A percentile compares a stretch with the other conserved stretches of the same genome.
Evolutionary conservation across 2,888 invertebrate species (phyloP).

Genomic region (Iselma pallidipennis): DNA sequence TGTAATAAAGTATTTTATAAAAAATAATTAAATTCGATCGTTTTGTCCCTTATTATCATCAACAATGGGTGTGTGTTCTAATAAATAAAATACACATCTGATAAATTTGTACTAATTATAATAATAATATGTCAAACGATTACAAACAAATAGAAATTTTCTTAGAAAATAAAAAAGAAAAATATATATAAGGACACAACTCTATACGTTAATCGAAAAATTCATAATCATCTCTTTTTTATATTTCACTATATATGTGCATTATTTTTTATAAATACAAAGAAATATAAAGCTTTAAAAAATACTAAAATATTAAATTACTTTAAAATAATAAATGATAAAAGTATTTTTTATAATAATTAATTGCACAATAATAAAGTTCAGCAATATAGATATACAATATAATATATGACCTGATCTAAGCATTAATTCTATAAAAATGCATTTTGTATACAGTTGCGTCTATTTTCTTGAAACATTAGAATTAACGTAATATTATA

Average conservation of each 20-base stretch:
- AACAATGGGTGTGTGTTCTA: not conserved
- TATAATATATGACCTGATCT: not conserved
- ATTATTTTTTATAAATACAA: not conserved
- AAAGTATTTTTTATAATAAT: too few relatives aligned
- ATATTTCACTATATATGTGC: not conserved
- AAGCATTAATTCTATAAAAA: conserved; percentile 12
- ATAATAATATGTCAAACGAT: not conserved
- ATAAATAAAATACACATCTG: not conserved
- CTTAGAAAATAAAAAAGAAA: not conserved
- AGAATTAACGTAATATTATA: conserved; percentile 6
- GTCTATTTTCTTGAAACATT: not conserved
- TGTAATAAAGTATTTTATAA: conserved; percentile 35
- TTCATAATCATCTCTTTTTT: not conserved
- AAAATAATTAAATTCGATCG: not conserved
- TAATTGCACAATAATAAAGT: conserved; percentile 10
- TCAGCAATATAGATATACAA: too few relatives aligned
- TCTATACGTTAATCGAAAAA: not conserved
- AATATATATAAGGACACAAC: not conserved
- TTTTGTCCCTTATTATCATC: not conserved
- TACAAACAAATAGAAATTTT: not conserved
- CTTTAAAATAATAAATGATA: too few relatives aligned
- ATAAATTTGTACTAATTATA: not conserved
- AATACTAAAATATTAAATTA: not conserved
- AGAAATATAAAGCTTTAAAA: not conserved
- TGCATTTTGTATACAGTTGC: conserved; percentile 19